Evolutionary conservation across 2,888 invertebrate genomes (phyloP).

Genomic region (Xiphydria camelus): DNA sequence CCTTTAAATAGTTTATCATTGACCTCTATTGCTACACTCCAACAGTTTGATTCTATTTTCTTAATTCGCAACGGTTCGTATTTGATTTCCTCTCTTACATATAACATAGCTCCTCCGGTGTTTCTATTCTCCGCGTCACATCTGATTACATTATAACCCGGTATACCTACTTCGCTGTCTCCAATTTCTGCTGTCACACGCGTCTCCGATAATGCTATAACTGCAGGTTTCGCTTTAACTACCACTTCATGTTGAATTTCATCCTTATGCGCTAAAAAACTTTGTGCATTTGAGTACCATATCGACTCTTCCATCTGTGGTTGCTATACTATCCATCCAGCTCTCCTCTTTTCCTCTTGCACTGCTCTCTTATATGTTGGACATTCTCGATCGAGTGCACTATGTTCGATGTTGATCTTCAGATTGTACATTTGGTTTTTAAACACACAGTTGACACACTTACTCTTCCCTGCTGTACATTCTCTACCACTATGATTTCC

Average conservation of each 20-base stretch:
- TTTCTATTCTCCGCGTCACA: conserved; percentile 13
- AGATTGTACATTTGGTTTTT: conserved; percentile 10
- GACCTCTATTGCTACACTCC: conserved; percentile 13
- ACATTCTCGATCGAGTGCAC: conserved; percentile 18
- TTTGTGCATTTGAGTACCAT: conserved; percentile 11
- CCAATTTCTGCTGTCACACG: conserved; percentile 11
- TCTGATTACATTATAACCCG: conserved; percentile 11
- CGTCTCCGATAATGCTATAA: conserved; percentile 14
- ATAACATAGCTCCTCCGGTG: conserved; percentile 4
- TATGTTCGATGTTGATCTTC: conserved; percentile 8
- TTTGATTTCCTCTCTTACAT: conserved; percentile 5
- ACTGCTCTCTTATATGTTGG: conserved; percentile 14
- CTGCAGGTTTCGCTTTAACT: conserved; percentile 9
- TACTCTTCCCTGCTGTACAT: conserved; percentile 10
- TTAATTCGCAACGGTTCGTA: background rate
- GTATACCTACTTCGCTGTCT: conserved; percentile 14
- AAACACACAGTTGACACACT: conserved; percentile 18
- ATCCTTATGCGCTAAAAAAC: conserved; percentile 18
- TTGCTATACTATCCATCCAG: conserved; percentile 15
- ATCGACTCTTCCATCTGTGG: conserved; percentile 11
- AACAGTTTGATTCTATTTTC: conserved; percentile 9
- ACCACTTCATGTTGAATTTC: conserved; percentile 16
- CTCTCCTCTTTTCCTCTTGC: conserved; percentile 15
- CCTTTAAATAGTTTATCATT: conserved; percentile 17
- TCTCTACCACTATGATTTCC: conserved; percentile 13